Base-by-base conservation (phyloP, 2,113 vertebrate species). In the Circaetus gallicus region DNA sequence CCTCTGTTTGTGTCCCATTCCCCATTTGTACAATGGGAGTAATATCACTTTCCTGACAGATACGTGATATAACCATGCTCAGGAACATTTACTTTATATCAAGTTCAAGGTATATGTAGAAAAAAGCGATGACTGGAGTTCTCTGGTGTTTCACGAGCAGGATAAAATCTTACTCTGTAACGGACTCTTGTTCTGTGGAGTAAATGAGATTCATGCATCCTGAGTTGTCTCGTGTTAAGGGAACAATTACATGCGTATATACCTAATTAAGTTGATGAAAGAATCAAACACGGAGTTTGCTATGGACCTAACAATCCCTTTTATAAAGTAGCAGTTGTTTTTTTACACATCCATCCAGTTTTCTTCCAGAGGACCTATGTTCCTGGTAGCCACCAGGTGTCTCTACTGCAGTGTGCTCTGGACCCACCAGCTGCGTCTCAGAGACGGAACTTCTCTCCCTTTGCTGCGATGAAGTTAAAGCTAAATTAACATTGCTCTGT, bases 331-430 rank as follows among this genome's bases (percentile, higher is more conserved):
- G 47, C 17, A 26, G 24, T 19, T 74, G 4, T 9, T 69, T 93
- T 93, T 89, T 55, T 10, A 74, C 7, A 26, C 11, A 11, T 69
- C 42, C 18, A 4, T 32, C 1, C 7, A 15, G 17, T 45, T 93
- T 86, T 83, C 76, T 92, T 92, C 53, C 80, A 31, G 34, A 56
- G 16, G 32, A 38, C 22, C 40, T 38, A 32, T 65, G 69, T 66
- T 88, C 45, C 47, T 90, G 42, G 56, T 95, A 93, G 90, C 97
- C 98, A 97, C 93, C 82, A 98, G 98, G 67, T 98, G 98, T 97
- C 98, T 47, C 97, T 96, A 17, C 95, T 94, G 53, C 59, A 84
- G 4, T 1, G 71, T 85, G 82, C 56, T 90, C 80, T 52, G 59
- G 26, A 43, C 10, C 11, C n/a, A 43, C 34, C 28, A 16, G 73